phyloP scores from a whole-genome alignment of 2,888 invertebrate genomes.

The Dicycla oo region DNA sequence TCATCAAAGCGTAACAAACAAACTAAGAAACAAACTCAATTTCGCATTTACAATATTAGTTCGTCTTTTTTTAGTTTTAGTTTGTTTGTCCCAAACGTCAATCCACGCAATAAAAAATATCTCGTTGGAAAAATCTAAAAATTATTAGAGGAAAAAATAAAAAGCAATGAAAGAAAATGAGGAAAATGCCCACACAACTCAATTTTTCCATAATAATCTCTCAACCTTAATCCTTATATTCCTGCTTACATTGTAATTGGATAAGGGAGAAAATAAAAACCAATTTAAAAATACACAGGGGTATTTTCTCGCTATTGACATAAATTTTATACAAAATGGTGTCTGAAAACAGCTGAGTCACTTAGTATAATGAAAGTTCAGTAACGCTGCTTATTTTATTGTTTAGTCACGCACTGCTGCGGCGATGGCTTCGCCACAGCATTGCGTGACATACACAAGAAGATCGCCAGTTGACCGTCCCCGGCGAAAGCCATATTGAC shows the following conservation, averaged over 20 bases:
- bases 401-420: no score
- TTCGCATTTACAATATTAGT: no score
- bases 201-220: constrained; percentile 20
- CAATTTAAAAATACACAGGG: constrained; percentile 44
- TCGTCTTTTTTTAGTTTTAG: background rate
- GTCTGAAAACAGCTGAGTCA: constrained; percentile 41
- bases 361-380: constrained; percentile 51
- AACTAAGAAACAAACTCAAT: no score
- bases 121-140: background rate
- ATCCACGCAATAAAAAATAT: no score
- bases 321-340: constrained; percentile 37
- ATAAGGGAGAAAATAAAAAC: constrained; percentile 23
- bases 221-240: constrained; percentile 27
- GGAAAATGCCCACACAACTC: constrained; percentile 6
- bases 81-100: background rate
- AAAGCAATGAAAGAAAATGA: background rate
- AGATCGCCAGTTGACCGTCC: no score
- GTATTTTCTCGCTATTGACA: constrained; percentile 20
- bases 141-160: no score
- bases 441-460: no score
- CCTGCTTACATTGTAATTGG: constrained; percentile 29
- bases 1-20: no score
- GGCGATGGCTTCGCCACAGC: no score
- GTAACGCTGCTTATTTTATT: constrained; percentile 25
- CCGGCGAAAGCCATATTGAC: no score